phyloP scores from a whole-genome alignment of 2,888 invertebrate genomes.

The Bellardia bayeri region DNA sequence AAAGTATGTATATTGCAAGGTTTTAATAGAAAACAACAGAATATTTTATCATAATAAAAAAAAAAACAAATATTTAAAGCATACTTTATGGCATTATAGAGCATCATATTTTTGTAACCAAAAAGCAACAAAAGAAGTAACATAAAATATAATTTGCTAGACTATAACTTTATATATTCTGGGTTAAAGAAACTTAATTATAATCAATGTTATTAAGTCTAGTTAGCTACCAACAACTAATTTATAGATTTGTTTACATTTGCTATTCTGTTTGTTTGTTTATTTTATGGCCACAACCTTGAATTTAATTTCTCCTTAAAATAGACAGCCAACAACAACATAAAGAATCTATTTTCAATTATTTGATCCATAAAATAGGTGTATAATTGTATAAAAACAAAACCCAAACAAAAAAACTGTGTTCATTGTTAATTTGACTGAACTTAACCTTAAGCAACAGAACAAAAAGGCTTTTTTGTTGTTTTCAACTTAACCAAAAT shows the following conservation, averaged over 20 bases:
- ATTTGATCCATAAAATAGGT: slow-evolving; percentile 24
- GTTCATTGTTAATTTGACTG: not conserved
- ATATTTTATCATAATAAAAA: slow-evolving; percentile 22
- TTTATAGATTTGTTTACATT: not conserved
- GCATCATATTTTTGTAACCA: not conserved
- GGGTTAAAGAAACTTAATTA: not conserved
- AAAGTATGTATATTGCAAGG: not conserved
- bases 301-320: slow-evolving; percentile 2
- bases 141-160: not conserved
- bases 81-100: slow-evolving; percentile 19
- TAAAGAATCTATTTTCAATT: not conserved
- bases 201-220: not conserved
- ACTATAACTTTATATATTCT: not conserved
- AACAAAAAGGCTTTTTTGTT: not conserved
- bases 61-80: slow-evolving; percentile 16
- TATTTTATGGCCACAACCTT: not conserved
- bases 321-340: not conserved
- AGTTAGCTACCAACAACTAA: not conserved
- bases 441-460: slow-evolving; percentile 47
- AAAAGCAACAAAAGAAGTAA: not conserved
- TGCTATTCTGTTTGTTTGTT: not conserved
- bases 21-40: slow-evolving; percentile 2
- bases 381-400: slow-evolving; percentile 28
- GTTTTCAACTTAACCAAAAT: slow-evolving; percentile 14
- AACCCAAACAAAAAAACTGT: not conserved